These are phyloP conservation scores for Rhodinocichla rosea DNA, from an alignment of 2,113 vertebrate genomes.

Conservation along the genomic window DNA sequence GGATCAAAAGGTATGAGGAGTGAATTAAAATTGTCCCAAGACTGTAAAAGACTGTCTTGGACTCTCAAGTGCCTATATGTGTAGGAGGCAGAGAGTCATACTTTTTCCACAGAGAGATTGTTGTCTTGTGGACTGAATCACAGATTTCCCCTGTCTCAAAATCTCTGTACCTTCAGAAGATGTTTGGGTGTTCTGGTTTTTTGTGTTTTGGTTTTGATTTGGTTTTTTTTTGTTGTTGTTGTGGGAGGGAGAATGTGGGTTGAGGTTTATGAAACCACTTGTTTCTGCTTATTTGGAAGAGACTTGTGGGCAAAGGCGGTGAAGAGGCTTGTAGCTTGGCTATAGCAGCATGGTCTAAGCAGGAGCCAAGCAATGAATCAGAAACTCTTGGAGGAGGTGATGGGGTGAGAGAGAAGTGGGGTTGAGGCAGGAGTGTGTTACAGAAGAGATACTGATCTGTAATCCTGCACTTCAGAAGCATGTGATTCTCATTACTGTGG, in stretches of 20 bases:
- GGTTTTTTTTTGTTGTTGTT: neutral
- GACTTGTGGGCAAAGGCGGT: neutral
- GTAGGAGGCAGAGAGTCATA: neutral
- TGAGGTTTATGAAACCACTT: neutral
- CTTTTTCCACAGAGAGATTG: neutral
- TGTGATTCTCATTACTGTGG: slow-evolving; percentile 41
- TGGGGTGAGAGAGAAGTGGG: slow-evolving; percentile 14
- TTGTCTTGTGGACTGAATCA: neutral
- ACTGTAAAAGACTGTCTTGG: neutral
- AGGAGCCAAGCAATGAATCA: slow-evolving; percentile 54
- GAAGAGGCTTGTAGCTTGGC: slow-evolving; percentile 30
- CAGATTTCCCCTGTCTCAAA: neutral
- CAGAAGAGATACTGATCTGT: slow-evolving; percentile 2
- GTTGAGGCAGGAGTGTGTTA: neutral
- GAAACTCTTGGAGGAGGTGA: slow-evolving; percentile 49
- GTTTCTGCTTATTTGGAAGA: slow-evolving; percentile 20
- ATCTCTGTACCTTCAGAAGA: neutral
- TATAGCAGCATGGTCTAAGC: neutral
- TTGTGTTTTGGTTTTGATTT: neutral
- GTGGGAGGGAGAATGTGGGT: neutral
- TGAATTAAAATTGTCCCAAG: neutral
- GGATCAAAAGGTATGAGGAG: neutral
- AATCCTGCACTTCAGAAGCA: slow-evolving; percentile 3
- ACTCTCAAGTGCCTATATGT: neutral
- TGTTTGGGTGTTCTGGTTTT: neutral